Base-by-base conservation (phyloP, 1,140 invertebrate species). In the Heliconius himera region DNA sequence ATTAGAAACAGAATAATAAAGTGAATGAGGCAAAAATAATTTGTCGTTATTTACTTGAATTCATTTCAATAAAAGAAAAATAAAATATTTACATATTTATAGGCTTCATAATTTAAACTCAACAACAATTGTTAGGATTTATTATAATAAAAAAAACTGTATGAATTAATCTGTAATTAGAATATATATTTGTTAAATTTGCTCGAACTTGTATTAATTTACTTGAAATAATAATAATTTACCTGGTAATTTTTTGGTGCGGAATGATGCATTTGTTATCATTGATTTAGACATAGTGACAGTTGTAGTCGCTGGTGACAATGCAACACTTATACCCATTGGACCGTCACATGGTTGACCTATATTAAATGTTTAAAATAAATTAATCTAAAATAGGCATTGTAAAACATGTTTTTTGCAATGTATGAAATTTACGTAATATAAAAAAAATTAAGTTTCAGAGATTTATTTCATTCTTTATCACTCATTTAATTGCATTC, bases 191-290 rank as follows among this genome's bases (percentile, higher is more conserved):
- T 26, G 5, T 66, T 16, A 66, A 66, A 66, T 66, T 26, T 13
- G 26, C 26, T 22, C 3, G 2, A 16, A 29, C 29, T 8, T 29
- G 11, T 29, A 16, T 66, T 26, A 66, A 26, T 13, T 66, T 29
- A 66, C 13, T 66, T 22, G 26, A 66, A 66, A n/a, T 60, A n/a
- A 60, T 60, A 66, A 29, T 29, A 66, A 22, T 66, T 66, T 66
- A 56, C 60, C 60, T 95, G 98, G 98, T 80, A 99, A 95, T 95
- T 99, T 99, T 95, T 98, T 99, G 73, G 98, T 98, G 81, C 98
- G 96, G 95, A 99, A 99, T 85, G 98, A 99, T 83, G 98, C 98
- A 95, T 99, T 99, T 70, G 98, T 99, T 80, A 99, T 99, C 96
- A 99, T 99, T 11, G 98, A 98, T 95, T 99, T 99, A 1, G 97